Percentiles rank a stretch among this genome's conserved stretches.
Conservation (phyloP, 2,888 invertebrate genomes). For the Rotaria sp. region DNA sequence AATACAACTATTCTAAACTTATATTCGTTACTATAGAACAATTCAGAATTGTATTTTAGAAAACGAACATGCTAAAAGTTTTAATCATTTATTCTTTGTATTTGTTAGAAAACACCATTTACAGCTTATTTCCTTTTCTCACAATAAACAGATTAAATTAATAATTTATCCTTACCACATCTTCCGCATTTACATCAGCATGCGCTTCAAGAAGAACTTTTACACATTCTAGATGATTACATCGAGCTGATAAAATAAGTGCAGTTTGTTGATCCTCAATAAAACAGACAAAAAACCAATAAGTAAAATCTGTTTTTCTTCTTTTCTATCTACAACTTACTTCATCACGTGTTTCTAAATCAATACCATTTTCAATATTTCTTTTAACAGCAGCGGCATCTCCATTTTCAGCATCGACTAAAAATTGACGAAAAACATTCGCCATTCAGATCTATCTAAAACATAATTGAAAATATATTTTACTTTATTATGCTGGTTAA, state of each 20-base stretch:
- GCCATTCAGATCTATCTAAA: constrained; percentile 1
- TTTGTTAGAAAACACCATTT: too few relatives aligned
- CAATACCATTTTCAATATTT: constrained; percentile 25
- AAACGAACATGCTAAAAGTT: too few relatives aligned
- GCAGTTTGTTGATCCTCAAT: constrained; percentile 76
- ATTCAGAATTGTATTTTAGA: too few relatives aligned
- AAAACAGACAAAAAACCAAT: background rate
- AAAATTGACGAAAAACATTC: constrained; percentile 14
- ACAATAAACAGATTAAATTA: too few relatives aligned
- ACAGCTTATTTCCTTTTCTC: too few relatives aligned
- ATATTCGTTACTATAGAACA: too few relatives aligned
- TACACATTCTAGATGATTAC: constrained; percentile 73
- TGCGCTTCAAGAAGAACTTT: constrained; percentile 74
- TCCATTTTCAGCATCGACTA: constrained; percentile 32
- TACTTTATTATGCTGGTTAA: background rate
- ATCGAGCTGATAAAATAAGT: constrained; percentile 75
- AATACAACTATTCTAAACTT: too few relatives aligned
- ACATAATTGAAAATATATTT: background rate
- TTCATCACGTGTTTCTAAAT: constrained; percentile 33
- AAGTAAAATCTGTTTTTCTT: background rate
- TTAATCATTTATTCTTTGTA: too few relatives aligned
- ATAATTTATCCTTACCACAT: constrained; percentile 63
- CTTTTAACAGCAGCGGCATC: constrained; percentile 16
- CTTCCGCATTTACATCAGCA: constrained; percentile 75
- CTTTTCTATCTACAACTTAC: background rate